Conservation (phyloP, 2,888 invertebrate species). For the Trichopoda pennipes region DNA sequence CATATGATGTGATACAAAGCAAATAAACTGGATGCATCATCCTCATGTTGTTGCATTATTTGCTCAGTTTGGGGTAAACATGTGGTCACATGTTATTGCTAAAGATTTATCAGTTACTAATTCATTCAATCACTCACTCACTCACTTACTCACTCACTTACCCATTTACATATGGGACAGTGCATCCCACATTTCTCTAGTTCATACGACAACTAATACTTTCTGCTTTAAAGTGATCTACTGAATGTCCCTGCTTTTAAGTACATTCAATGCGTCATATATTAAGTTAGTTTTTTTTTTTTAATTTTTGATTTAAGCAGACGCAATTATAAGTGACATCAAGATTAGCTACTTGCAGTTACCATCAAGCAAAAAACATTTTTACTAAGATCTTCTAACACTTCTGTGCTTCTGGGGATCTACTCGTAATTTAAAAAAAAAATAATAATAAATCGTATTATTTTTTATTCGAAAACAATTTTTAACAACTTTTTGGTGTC, state of each 20-base stretch:
- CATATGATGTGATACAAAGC: slow-evolving; percentile 73
- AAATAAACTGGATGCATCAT: slow-evolving; percentile 66
- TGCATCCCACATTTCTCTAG: slow-evolving; percentile 49
- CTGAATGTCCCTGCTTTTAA: slow-evolving; percentile 15
- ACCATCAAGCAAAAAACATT: slow-evolving; percentile 32
- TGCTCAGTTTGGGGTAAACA: slow-evolving; percentile 65
- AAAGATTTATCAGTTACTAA: slow-evolving; percentile 49
- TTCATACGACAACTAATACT: background rate
- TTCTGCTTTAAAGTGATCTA: slow-evolving; percentile 22
- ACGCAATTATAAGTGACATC: slow-evolving; percentile 69
- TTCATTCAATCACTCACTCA: slow-evolving; percentile 52
- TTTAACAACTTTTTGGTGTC: slow-evolving; percentile 19
- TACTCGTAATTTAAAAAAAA: no score
- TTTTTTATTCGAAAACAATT: no score
- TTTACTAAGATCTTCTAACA: slow-evolving; percentile 12
- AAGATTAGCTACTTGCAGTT: slow-evolving; percentile 69
- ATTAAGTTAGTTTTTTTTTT: background rate
- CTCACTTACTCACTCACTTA: slow-evolving; percentile 26
- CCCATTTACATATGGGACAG: slow-evolving; percentile 56
- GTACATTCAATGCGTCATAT: slow-evolving; percentile 23
- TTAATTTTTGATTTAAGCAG: slow-evolving; percentile 15
- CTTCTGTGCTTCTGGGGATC: slow-evolving; percentile 1
- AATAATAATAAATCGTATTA: no score
- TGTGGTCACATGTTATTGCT: slow-evolving; percentile 29
- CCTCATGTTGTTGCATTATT: slow-evolving; percentile 30